phyloP scores from a whole-genome alignment of 2,797 vertebrate genomes.

The Rhinogobio ventralis region DNA sequence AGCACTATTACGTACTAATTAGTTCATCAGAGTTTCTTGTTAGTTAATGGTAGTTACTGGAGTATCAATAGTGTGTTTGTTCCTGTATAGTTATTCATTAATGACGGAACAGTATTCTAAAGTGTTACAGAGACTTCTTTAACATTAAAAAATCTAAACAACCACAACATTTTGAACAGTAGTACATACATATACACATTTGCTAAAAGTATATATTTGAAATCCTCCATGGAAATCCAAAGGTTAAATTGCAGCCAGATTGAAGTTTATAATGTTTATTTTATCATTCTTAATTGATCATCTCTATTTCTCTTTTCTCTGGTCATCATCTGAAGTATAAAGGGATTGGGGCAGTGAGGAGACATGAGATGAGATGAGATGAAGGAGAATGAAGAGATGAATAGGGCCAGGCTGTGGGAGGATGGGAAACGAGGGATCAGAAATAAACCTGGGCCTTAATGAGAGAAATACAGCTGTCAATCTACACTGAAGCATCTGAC shows the following conservation, averaged over 20 bases:
- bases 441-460: constrained; percentile 47
- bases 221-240: neutral
- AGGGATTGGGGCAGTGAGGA: constrained; percentile 46
- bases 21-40: too few species aligned
- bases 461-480: constrained; percentile 72
- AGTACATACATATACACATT: neutral
- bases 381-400: constrained; percentile 53
- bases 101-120: too few species aligned
- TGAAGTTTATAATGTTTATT: neutral
- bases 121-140: neutral
- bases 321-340: constrained; percentile 5
- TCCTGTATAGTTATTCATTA: too few species aligned
- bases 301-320: constrained; percentile 28
- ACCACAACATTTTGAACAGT: neutral
- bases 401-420: constrained; percentile 67
- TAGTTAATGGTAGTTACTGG: too few species aligned
- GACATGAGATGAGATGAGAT: constrained; percentile 54
- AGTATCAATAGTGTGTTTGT: too few species aligned
- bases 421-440: constrained; percentile 62
- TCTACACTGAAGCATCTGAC: constrained; percentile 82
- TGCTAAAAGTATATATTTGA: neutral
- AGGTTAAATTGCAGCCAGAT: neutral
- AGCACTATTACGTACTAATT: too few species aligned
- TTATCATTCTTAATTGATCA: neutral
- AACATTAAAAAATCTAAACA: neutral